phyloP scores from a whole-genome alignment of 2,888 invertebrate genomes.

The Aphelenchoides bicaudatus region DNA sequence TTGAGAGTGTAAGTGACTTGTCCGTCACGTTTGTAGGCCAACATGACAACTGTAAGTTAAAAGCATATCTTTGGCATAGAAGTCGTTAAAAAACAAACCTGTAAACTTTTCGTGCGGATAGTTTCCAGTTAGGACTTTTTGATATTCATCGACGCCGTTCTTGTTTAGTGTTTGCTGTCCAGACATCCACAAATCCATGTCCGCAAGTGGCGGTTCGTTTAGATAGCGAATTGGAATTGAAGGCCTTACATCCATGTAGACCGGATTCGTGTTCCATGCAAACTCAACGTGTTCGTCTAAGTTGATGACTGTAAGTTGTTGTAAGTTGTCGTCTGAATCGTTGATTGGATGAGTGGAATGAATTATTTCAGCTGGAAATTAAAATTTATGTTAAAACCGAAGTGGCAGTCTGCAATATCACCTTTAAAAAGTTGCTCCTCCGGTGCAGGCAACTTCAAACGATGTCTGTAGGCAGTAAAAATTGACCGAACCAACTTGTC shows the following conservation, averaged over 20 bases:
- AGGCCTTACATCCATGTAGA: not conserved
- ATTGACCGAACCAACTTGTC: constrained; percentile 22
- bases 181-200: constrained; percentile 2
- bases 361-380: constrained; percentile 4
- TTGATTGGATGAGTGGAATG: not conserved
- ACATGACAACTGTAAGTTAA: constrained; percentile 69
- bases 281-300: constrained; percentile 3
- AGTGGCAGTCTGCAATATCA: no score
- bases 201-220: not conserved
- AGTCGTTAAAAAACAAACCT: no score
- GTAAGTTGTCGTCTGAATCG: not conserved
- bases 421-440: not conserved
- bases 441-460: not conserved
- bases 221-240: not conserved
- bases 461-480: not conserved
- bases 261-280: not conserved
- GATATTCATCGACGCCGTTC: not conserved
- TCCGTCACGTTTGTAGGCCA: constrained; percentile 87
- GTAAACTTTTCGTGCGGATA: constrained; percentile 5
- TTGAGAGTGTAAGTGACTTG: constrained; percentile 85
- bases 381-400: no score
- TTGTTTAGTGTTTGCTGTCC: not conserved
- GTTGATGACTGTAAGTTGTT: not conserved
- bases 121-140: not conserved
- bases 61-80: no score